Evolutionary conservation across 2,113 vertebrate genomes (phyloP).

Genomic region (Chlamydotis undulata): DNA sequence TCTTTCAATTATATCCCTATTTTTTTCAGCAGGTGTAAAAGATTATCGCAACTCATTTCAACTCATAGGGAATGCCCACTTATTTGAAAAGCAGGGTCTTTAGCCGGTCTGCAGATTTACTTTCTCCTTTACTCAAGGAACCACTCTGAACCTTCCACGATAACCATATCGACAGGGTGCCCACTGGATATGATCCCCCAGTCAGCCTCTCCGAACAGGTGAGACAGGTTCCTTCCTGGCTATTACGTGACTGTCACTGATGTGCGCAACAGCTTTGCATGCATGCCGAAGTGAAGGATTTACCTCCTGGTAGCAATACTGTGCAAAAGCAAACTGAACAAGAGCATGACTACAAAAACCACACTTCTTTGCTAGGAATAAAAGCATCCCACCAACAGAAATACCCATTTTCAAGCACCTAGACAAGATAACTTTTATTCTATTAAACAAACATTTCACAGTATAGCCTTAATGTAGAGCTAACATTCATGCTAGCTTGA

Average conservation of each 20-base stretch:
- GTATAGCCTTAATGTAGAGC: not conserved
- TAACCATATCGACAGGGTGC: not conserved
- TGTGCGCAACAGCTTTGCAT: not conserved
- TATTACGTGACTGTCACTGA: no score
- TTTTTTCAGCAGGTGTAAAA: not conserved
- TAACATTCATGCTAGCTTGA: not conserved
- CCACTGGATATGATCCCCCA: not conserved
- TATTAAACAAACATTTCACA: not conserved
- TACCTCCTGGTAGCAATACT: fast-evolving
- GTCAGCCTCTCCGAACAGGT: not conserved
- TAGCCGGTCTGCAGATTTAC: not conserved
- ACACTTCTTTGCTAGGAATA: not conserved
- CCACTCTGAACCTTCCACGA: not conserved
- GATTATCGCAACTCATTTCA: not conserved
- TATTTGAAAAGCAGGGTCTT: not conserved
- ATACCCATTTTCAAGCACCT: not conserved
- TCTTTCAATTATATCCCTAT: fast-evolving
- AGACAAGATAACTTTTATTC: not conserved
- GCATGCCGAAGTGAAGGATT: not conserved
- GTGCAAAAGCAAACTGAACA: not conserved
- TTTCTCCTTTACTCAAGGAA: not conserved
- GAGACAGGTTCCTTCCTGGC: not conserved
- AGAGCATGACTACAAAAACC: fast-evolving
- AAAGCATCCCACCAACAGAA: not conserved
- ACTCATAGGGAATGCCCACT: not conserved